Conservation (phyloP, 2,888 invertebrate species). For the Empis stercorea region DNA sequence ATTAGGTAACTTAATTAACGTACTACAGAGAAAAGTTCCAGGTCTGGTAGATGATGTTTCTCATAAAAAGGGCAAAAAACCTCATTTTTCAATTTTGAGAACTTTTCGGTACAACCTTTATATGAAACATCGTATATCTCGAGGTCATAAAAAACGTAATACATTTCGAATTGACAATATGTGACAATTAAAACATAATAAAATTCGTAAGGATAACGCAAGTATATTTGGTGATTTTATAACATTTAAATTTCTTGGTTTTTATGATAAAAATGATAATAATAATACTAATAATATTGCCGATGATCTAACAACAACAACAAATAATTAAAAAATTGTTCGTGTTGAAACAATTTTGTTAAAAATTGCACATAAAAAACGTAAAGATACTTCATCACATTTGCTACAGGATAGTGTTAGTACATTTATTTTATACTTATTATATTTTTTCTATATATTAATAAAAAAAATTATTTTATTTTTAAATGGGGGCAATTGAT, state of each 20-base stretch:
- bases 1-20: no score
- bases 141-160: slow-evolving; percentile 61
- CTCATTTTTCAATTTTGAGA: no score
- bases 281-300: slow-evolving; percentile 22
- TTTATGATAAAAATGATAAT: slow-evolving; percentile 57
- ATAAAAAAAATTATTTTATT: slow-evolving; percentile 6
- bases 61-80: no score
- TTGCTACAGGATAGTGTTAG: slow-evolving; percentile 64
- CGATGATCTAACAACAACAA: no score
- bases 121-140: slow-evolving; percentile 82
- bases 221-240: slow-evolving; percentile 64
- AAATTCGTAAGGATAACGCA: slow-evolving; percentile 47
- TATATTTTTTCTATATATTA: neutral
- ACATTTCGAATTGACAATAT: slow-evolving; percentile 66
- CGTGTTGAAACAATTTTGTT: slow-evolving; percentile 78
- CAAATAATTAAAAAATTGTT: slow-evolving; percentile 36
- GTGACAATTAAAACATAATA: slow-evolving; percentile 52
- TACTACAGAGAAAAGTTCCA: no score
- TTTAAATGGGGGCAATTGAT: slow-evolving; percentile 53
- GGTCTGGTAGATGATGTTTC: no score
- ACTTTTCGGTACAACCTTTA: no score
- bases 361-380: slow-evolving; percentile 84
- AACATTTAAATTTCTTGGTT: slow-evolving; percentile 78
- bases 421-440: no score
- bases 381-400: slow-evolving; percentile 80